Evolutionary conservation across 37 sponge, comb jelly and placozoan genomes (phyloP), one percentile per base, ranked within the genome.

Genomic region (Beroe ovata): DNA sequence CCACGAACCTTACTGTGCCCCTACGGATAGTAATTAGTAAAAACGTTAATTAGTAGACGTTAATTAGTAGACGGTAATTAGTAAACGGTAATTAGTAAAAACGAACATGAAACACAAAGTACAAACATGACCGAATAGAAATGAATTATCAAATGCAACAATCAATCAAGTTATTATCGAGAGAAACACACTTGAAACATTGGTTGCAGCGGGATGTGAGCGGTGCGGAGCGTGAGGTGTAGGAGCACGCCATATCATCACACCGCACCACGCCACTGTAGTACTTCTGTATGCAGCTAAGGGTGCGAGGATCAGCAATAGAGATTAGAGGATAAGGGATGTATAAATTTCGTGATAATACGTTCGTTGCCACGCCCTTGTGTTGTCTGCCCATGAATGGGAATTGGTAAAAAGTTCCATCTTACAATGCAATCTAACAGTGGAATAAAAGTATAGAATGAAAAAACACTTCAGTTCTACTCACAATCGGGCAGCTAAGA

Each of bases 191-290:
- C 71, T 69, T 69, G 38, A 21, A 29, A 34, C 71, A 69, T 20
- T 69, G 71, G 20, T 16, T 29, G 38, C 71, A 69, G 38, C 71
- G 38, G 26, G 36, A 29, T 21, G 71, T 25, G 36, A 69, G 38
- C 8, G 71, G 71, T 3, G 36, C 3, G 4, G 18, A 19, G 1
- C 71, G 71, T 16, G 71, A 34, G 25, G 71, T 69, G 20, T 36
- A 69, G 36, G 18, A 16, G 25, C 71, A 69, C 19, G 71, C 71
- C 20, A 38, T 35, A 38, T 69, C 71, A 14, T 69, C 71, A 34
- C 71, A 69, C 71, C 20, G 4, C 36, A 69, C 71, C 38, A 34
- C 18, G 35, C 71, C 71, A 29, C 71, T 69, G 71, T 69, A 69
- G 38, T 69, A 69, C 71, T 11, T 69, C 36, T 35, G 36, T 16